These are phyloP conservation scores for Zootermopsis nevadensis DNA, from an alignment of 2,888 invertebrate genomes.

Conservation along the genomic window DNA sequence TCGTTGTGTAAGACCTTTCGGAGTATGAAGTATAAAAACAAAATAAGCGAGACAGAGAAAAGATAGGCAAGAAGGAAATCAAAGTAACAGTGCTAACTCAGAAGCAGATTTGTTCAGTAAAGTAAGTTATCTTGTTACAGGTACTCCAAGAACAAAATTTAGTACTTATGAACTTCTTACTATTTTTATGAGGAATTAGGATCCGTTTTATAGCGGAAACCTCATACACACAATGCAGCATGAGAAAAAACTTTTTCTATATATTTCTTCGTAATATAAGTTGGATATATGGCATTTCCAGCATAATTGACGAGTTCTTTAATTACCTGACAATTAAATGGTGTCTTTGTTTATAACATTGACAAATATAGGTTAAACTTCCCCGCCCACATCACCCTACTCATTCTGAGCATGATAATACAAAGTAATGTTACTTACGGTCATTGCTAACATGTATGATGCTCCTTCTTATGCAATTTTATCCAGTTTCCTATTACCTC, in stretches of 20 bases:
- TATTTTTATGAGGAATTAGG: conserved; percentile 29
- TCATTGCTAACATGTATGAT: no score
- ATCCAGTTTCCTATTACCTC: no score
- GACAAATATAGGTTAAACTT: no score
- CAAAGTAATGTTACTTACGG: no score
- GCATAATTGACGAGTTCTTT: no score
- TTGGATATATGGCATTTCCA: no score
- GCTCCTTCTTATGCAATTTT: no score
- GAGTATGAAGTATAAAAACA: background rate
- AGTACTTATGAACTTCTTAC: background rate
- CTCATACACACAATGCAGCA: background rate
- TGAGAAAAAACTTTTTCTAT: background rate
- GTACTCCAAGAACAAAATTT: conserved; percentile 7
- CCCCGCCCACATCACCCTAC: no score
- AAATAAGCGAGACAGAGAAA: background rate
- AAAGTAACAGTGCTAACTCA: background rate
- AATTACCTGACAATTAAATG: no score
- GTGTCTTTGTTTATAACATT: no score
- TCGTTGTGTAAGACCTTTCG: background rate
- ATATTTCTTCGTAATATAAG: background rate
- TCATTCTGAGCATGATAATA: no score
- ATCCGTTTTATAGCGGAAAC: background rate
- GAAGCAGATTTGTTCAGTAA: conserved; percentile 33
- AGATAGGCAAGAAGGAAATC: background rate
- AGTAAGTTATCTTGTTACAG: conserved; percentile 36